Evolutionary conservation across 2,113 vertebrate genomes (phyloP).

Genomic region (Cyphomyrus discorhynchus): DNA sequence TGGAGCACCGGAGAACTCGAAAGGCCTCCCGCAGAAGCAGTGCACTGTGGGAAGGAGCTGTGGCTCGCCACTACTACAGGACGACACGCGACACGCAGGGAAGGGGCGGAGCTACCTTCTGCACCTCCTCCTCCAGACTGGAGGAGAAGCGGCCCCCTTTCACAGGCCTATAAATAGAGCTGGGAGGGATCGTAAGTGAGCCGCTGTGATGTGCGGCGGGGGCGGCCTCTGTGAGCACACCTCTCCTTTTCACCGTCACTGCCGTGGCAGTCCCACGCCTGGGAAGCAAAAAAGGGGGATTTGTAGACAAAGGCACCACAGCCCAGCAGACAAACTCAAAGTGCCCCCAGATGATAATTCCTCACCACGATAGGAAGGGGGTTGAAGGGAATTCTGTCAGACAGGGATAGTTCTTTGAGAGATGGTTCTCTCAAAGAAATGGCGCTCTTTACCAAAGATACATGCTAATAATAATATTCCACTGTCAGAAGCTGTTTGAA

Average conservation of each 20-base stretch:
- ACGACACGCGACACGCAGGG: constrained; percentile 42
- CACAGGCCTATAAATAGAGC: neutral
- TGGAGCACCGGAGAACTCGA: constrained; percentile 45
- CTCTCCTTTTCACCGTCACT: neutral
- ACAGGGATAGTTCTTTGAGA: neutral
- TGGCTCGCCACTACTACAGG: constrained; percentile 36
- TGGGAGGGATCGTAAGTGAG: neutral
- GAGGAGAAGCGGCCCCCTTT: neutral
- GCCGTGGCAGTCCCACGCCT: neutral
- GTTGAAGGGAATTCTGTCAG: neutral
- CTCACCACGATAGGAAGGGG: neutral
- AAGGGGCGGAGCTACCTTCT: neutral
- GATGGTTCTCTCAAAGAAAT: neutral
- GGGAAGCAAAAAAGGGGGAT: neutral
- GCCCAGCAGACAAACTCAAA: neutral
- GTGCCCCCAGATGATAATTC: neutral
- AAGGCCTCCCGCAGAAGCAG: constrained; percentile 46
- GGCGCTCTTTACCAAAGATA: neutral
- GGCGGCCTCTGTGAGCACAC: neutral
- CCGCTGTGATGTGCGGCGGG: neutral
- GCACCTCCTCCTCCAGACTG: neutral
- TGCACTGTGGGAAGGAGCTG: neutral
- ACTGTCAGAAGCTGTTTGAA: neutral
- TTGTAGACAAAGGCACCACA: neutral
- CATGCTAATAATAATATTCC: neutral